Conservation (phyloP, 23 tunicate genomes). For the Phallusia fumigata region DNA sequence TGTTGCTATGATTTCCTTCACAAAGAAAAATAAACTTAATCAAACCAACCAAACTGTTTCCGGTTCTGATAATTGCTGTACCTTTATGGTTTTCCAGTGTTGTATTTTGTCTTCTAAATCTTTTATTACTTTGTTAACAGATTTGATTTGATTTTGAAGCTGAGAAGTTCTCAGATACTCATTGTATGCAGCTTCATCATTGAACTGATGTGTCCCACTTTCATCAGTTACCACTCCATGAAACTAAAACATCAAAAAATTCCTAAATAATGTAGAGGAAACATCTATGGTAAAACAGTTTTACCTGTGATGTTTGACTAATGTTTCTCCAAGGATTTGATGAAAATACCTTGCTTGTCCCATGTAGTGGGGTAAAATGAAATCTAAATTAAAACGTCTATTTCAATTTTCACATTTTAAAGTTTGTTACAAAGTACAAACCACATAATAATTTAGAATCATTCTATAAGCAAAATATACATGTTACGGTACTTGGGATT, state of each 20-base stretch:
- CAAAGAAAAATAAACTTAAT: too few species aligned
- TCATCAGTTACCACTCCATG: slow-evolving; percentile 4
- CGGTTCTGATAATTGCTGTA: not conserved
- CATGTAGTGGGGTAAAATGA: too few species aligned
- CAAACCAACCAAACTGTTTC: too few species aligned
- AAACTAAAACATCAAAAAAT: not conserved
- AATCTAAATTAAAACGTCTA: too few species aligned
- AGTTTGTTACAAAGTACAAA: too few species aligned
- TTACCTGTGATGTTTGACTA: not conserved
- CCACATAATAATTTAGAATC: too few species aligned
- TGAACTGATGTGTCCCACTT: slow-evolving; percentile 18
- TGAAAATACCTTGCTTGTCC: too few species aligned
- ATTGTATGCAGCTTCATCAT: not conserved
- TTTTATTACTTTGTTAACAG: not conserved
- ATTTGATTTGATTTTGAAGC: not conserved
- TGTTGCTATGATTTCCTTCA: too few species aligned
- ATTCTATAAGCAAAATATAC: too few species aligned
- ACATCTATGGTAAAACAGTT: not conserved
- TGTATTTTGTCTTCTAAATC: not conserved
- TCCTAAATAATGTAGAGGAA: not conserved
- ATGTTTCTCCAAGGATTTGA: not conserved
- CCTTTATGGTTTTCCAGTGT: not conserved
- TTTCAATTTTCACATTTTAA: too few species aligned
- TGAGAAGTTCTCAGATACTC: not conserved
- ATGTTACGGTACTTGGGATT: too few species aligned